Evolutionary conservation across 1,140 invertebrate genomes (phyloP), one percentile per base, ranked within the genome.

Genomic region (Thaumetopoea pityocampa): DNA sequence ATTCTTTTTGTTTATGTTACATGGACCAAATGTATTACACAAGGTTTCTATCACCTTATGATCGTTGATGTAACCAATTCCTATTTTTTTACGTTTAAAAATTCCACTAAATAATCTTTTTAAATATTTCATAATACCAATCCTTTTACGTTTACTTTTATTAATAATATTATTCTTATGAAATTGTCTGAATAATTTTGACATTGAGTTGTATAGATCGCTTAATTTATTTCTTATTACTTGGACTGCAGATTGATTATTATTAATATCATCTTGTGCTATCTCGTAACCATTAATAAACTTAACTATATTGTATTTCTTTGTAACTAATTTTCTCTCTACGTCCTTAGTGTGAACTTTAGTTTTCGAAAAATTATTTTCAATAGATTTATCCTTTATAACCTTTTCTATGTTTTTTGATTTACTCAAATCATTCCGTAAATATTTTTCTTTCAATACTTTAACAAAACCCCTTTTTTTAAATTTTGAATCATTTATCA

Each of bases 11-110:
- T 53, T 46, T 4, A 58, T 16, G 46, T 57, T 52, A 30, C 66
- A 78, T 1, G 56, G 33, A 6, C 55, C 56, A 30, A 73, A 57
- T 35, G 46, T 61, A 14, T 59, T 59, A 49, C 73, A 78, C 10
- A 78, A 32, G 5, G 48, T 55, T 12, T 61, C 44, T 14, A 68
- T 29, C 0, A 62, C 23, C 35, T 55, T 50, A 4, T 55, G 24
- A 32, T 47, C 61, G 8, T 38, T 38, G n/a, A n/a, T n/a, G 14
- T 51, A 33, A 4, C 6, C 18, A n/a, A 23, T 12, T 8, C 18
- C 27, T 7, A 14, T 35, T 40, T 41, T 60, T 5, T 46, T 52
- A 15, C 29, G 35, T 8, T 34, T 43, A 43, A 68, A 59, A 30
- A 64, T 40, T 37, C 54, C 58, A 6, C 37, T 56, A 18, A 72